phyloP scores from a whole-genome alignment of 2,888 invertebrate genomes.

The Gymnosoma rotundatum region DNA sequence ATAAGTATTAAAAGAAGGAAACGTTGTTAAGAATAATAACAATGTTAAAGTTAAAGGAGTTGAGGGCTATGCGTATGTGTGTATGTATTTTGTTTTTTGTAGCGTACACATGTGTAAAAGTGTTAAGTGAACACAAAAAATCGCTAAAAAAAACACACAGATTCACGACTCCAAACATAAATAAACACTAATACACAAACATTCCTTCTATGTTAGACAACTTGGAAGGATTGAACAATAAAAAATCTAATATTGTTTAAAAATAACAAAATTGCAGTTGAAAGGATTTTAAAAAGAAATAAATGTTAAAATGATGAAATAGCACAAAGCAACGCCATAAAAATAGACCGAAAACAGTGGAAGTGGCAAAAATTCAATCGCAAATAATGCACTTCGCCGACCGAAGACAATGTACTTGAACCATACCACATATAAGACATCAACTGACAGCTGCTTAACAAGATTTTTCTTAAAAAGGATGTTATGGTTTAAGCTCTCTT shows the following conservation, averaged over 20 bases:
- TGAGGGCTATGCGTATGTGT: neutral
- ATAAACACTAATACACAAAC: neutral
- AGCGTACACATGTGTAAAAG: conserved; percentile 38
- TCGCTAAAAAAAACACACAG: conserved; percentile 41
- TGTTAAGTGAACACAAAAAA: conserved; percentile 62
- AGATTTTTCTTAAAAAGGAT: conserved; percentile 66
- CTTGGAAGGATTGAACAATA: conserved; percentile 37
- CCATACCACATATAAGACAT: conserved; percentile 55
- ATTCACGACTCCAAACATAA: conserved; percentile 19
- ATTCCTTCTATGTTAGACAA: neutral
- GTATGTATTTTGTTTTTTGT: neutral
- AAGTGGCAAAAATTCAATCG: conserved; percentile 77
- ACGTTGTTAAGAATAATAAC: too few species aligned
- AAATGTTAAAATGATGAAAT: conserved; percentile 66
- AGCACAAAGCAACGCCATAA: conserved; percentile 19
- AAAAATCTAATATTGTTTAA: conserved; percentile 65
- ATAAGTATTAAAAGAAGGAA: neutral
- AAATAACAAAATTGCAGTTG: conserved; percentile 75
- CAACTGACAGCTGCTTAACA: conserved; percentile 67
- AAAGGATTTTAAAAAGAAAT: conserved; percentile 71
- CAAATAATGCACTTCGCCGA: conserved; percentile 76
- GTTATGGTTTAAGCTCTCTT: conserved; percentile 53
- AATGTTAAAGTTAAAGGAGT: neutral
- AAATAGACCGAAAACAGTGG: conserved; percentile 29
- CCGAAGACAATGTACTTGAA: conserved; percentile 56